A percentile compares a stretch with the other conserved stretches of the same genome.
Evolutionary conservation across 30 jellyfish, hydroid and myxozoan species (phyloP).

Genomic region (Aurelia sp.): DNA sequence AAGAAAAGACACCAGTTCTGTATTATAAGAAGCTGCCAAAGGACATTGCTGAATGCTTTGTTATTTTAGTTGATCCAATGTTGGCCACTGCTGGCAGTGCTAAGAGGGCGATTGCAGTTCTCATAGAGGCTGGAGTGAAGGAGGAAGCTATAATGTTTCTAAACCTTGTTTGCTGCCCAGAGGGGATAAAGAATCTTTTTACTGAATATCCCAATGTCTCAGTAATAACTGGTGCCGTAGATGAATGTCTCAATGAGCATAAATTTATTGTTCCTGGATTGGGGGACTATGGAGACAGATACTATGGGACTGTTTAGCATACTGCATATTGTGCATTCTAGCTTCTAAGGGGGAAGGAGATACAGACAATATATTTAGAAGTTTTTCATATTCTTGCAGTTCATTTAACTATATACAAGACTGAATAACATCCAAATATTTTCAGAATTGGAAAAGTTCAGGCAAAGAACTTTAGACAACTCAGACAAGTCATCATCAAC

Average conservation of each 20-base stretch:
- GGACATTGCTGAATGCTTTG: constrained; percentile 83
- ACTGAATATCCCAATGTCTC: constrained; percentile 73
- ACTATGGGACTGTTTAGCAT: constrained; percentile 83
- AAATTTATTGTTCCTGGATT: constrained; percentile 91
- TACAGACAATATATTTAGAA: not conserved
- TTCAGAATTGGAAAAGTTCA: too few species aligned
- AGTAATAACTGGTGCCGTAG: constrained; percentile 88
- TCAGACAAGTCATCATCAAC: not conserved
- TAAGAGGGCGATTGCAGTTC: constrained; percentile 83
- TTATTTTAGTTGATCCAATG: constrained; percentile 93
- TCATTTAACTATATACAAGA: too few species aligned
- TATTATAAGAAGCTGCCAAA: constrained; percentile 87
- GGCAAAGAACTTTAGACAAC: not conserved
- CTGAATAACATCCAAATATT: too few species aligned
- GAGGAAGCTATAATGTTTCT: constrained; percentile 80
- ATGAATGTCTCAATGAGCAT: constrained; percentile 73
- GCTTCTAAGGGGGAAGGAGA: not conserved
- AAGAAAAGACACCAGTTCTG: constrained; percentile 76
- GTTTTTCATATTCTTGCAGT: not conserved
- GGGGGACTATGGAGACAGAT: constrained; percentile 97
- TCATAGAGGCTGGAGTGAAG: constrained; percentile 91
- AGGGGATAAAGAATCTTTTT: constrained; percentile 70
- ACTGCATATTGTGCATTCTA: not conserved
- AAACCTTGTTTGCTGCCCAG: constrained; percentile 92
- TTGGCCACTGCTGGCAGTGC: constrained; percentile 97